phyloP scores from a whole-genome alignment of 2,888 invertebrate species.

The Caenorhabditis virilis region DNA sequence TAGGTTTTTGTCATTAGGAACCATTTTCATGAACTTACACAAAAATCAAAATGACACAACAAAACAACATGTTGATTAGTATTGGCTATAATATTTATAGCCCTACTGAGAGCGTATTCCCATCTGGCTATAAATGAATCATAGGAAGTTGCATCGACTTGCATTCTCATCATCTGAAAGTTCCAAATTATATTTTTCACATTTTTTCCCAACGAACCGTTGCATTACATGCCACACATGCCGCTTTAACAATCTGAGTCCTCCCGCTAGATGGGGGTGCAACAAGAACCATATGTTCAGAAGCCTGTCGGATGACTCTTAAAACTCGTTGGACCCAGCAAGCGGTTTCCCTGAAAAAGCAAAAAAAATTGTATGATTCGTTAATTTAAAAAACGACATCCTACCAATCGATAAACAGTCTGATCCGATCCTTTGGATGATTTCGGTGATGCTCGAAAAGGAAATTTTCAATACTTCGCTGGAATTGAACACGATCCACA shows the following conservation, averaged over 20 bases:
- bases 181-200: background rate
- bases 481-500: conserved; percentile 45
- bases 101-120: conserved; percentile 38
- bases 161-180: conserved; percentile 37
- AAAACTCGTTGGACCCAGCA: conserved; percentile 52
- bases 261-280: conserved; percentile 38
- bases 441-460: conserved; percentile 57
- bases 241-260: conserved; percentile 39
- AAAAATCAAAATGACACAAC: conserved; percentile 53
- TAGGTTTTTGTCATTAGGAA: background rate
- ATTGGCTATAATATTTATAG: conserved; percentile 38
- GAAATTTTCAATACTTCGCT: conserved; percentile 54
- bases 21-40: no score
- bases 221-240: conserved; percentile 41
- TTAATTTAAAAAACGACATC: no score
- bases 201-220: conserved; percentile 10
- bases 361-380: no score
- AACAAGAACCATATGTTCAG: conserved; percentile 52
- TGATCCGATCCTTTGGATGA: conserved; percentile 49
- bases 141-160: conserved; percentile 34
- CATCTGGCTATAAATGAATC: conserved; percentile 36
- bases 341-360: conserved; percentile 15
- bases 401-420: conserved; percentile 51
- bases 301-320: conserved; percentile 53
- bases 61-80: conserved; percentile 55